phyloP scores from a whole-genome alignment of 2,888 invertebrate species.

The Vanessa cardui region DNA sequence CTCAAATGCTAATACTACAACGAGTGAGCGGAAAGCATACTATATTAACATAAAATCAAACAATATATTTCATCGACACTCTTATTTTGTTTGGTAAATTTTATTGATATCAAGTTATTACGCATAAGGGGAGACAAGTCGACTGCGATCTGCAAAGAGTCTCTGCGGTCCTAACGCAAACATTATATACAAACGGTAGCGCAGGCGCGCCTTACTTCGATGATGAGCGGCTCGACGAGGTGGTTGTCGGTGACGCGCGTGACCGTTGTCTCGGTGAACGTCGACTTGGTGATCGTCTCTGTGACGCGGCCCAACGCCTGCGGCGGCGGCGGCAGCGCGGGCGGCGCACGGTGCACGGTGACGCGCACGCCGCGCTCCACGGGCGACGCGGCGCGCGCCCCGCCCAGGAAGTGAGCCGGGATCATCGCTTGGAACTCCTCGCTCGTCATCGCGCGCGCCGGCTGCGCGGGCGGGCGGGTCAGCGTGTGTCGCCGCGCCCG shows the following conservation, averaged over 20 bases:
- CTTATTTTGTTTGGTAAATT: no score
- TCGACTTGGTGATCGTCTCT: slow-evolving; percentile 97
- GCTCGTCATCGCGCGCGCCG: slow-evolving; percentile 93
- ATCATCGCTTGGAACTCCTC: slow-evolving; percentile 98
- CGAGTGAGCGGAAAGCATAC: no score
- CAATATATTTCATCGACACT: no score
- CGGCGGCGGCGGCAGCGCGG: slow-evolving; percentile 90
- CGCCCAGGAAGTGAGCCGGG: slow-evolving; percentile 92
- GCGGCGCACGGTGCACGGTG: slow-evolving; percentile 90
- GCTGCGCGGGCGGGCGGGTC: slow-evolving; percentile 83
- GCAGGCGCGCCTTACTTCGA: slow-evolving; percentile 87
- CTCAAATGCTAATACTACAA: no score
- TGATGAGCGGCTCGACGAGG: slow-evolving; percentile 91
- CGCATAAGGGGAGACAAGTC: no score
- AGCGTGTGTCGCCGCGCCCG: slow-evolving; percentile 63
- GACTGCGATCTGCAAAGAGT: no score
- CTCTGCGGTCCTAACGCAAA: no score
- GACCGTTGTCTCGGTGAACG: slow-evolving; percentile 97
- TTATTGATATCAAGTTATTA: no score
- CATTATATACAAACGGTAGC: not conserved
- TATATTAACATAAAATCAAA: no score
- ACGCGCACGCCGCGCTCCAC: slow-evolving; percentile 77
- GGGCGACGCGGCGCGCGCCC: slow-evolving; percentile 60
- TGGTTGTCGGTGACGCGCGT: slow-evolving; percentile 97
- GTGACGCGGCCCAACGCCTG: slow-evolving; percentile 93